Conservation (phyloP, 1,140 invertebrate species). For the Diploscapter pachys region DNA sequence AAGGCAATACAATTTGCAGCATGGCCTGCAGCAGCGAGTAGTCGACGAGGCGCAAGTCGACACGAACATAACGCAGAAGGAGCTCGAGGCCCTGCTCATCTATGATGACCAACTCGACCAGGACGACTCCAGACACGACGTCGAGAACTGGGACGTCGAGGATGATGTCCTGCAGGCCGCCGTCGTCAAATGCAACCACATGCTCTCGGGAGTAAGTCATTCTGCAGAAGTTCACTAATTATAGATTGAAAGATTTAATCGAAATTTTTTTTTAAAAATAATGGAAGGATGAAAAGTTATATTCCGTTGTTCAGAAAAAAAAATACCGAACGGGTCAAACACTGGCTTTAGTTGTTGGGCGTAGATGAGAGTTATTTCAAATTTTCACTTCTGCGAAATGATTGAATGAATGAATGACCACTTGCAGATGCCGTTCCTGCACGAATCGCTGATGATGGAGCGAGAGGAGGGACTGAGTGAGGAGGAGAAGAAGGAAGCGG, state of each 20-base stretch:
- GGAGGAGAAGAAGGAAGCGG: conserved; percentile 86
- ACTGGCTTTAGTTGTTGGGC: neutral
- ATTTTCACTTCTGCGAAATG: conserved; percentile 10
- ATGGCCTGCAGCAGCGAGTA: conserved; percentile 69
- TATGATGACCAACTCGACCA: conserved; percentile 67
- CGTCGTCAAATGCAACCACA: conserved; percentile 68
- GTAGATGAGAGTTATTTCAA: neutral
- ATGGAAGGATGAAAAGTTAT: neutral
- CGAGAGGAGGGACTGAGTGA: conserved; percentile 88
- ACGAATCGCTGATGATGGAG: conserved; percentile 91
- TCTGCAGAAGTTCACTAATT: neutral
- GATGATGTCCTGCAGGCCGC: conserved; percentile 78
- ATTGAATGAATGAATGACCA: conserved; percentile 10
- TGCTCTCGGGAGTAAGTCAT: conserved; percentile 62
- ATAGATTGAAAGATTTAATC: neutral
- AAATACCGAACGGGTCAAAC: neutral
- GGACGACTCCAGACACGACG: conserved; percentile 24
- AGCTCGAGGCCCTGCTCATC: conserved; percentile 86
- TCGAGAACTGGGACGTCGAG: conserved; percentile 70
- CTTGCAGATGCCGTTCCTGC: conserved; percentile 80
- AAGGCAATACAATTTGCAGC: conserved; percentile 24
- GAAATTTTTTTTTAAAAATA: neutral
- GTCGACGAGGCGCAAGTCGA: conserved; percentile 97
- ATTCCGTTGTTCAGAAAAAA: neutral
- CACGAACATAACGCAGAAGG: conserved; percentile 86